Conservation (phyloP, 2,888 invertebrate species). For the Acronicta alni region DNA sequence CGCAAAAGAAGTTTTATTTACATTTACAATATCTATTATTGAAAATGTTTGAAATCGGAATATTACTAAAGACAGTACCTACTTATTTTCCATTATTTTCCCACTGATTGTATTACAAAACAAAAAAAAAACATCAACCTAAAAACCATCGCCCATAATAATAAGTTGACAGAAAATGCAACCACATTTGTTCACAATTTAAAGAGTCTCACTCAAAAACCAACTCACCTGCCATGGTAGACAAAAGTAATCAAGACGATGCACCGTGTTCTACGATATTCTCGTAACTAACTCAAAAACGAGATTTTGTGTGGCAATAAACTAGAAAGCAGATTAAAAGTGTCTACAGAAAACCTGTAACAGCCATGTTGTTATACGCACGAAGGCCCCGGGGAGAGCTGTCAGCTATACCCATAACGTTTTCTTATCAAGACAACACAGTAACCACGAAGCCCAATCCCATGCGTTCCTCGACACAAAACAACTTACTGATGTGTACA, state of each 20-base stretch:
- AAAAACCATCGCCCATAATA: too few species aligned
- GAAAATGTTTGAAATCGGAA: too few species aligned
- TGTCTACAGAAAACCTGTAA: conserved; percentile 65
- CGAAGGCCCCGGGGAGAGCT: conserved; percentile 71
- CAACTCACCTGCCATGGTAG: conserved; percentile 3
- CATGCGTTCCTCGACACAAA: conserved; percentile 40
- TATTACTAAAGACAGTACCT: too few species aligned
- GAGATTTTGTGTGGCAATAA: conserved; percentile 61
- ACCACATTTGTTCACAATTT: not conserved
- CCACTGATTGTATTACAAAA: too few species aligned
- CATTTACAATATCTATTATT: too few species aligned
- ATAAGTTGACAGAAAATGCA: too few species aligned
- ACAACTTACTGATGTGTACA: conserved; percentile 46
- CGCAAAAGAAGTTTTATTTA: too few species aligned
- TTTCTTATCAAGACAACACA: conserved; percentile 81
- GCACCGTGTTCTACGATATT: conserved; percentile 27
- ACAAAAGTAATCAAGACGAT: conserved; percentile 26
- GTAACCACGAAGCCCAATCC: conserved; percentile 60
- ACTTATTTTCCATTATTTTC: too few species aligned
- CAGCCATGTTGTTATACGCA: conserved; percentile 70
- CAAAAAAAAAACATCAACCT: too few species aligned
- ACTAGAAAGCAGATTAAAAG: conserved; percentile 75
- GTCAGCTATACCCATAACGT: conserved; percentile 77
- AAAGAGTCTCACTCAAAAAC: not conserved
- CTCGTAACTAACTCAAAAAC: conserved; percentile 21